Conservation (phyloP, 2,888 invertebrate species). For the Litoditis marina region DNA sequence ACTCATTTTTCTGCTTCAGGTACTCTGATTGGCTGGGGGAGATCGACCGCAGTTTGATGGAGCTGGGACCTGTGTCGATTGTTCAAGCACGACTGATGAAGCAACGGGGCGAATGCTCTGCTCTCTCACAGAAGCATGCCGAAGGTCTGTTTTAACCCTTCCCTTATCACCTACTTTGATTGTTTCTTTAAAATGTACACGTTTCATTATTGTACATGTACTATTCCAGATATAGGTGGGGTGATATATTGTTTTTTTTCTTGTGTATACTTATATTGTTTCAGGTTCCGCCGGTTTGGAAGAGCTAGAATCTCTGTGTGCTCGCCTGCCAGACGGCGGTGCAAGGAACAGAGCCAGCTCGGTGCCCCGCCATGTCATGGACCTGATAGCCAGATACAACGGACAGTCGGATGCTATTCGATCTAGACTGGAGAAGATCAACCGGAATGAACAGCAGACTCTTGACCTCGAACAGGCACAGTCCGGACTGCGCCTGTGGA, state of each 20-base stretch:
- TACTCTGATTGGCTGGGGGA: constrained; percentile 18
- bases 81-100: constrained; percentile 21
- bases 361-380: constrained; percentile 18
- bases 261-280: constrained; percentile 19
- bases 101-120: constrained; percentile 23
- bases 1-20: too few relatives aligned
- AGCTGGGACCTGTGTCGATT: constrained; percentile 28
- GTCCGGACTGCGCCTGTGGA: constrained; percentile 40
- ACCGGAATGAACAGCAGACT: constrained; percentile 34
- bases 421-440: constrained; percentile 27
- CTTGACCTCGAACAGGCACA: constrained; percentile 40
- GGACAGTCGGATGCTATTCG: constrained; percentile 24
- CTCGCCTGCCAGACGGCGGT: constrained; percentile 8
- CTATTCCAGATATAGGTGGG: constrained; percentile 26
- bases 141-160: too few relatives aligned
- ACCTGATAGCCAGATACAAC: constrained; percentile 18
- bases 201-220: constrained; percentile 20
- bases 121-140: constrained; percentile 17
- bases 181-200: too few relatives aligned
- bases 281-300: constrained; percentile 18
- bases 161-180: too few relatives aligned
- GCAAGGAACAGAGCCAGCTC: constrained; percentile 17
- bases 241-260: constrained; percentile 15
- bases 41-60: constrained; percentile 27
- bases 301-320: constrained; percentile 23